These are phyloP conservation scores for Meloidogyne chitwoodi DNA, from an alignment of 1,140 invertebrate genomes.

Conservation along the genomic window DNA sequence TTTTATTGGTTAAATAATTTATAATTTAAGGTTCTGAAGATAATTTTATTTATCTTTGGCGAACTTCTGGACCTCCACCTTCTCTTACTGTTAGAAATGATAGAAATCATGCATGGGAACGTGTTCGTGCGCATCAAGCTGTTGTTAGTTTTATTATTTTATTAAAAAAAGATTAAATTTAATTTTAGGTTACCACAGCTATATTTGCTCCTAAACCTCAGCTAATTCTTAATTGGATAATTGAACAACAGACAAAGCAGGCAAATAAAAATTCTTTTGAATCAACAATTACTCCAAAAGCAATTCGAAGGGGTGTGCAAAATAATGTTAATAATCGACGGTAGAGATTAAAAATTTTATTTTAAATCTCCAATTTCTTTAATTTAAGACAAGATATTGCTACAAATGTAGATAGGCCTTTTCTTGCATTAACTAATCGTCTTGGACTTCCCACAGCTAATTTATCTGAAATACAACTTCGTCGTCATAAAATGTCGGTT, in stretches of 20 bases:
- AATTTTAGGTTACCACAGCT: conserved; percentile 85
- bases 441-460: conserved; percentile 15
- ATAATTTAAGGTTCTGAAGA: conserved; percentile 76
- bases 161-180: neutral
- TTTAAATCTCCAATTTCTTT: neutral
- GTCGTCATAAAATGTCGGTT: neutral
- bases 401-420: neutral
- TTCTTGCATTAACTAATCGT: neutral
- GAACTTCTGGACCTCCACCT: conserved; percentile 68
- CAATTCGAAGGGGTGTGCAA: neutral
- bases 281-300: neutral
- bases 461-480: conserved; percentile 8
- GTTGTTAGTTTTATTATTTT: neutral
- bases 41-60: conserved; percentile 70
- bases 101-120: conserved; percentile 94
- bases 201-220: conserved; percentile 94
- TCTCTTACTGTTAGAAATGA: conserved; percentile 87
- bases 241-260: conserved; percentile 35
- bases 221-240: conserved; percentile 75
- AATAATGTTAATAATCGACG: neutral
- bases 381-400: neutral
- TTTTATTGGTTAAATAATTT: neutral
- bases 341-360: neutral
- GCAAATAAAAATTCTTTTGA: neutral
- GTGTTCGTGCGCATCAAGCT: conserved; percentile 72